Evolutionary conservation across 2,888 invertebrate species (phyloP), one percentile per base, ranked within the genome.

Genomic region (Drosophila kuntzei): DNA sequence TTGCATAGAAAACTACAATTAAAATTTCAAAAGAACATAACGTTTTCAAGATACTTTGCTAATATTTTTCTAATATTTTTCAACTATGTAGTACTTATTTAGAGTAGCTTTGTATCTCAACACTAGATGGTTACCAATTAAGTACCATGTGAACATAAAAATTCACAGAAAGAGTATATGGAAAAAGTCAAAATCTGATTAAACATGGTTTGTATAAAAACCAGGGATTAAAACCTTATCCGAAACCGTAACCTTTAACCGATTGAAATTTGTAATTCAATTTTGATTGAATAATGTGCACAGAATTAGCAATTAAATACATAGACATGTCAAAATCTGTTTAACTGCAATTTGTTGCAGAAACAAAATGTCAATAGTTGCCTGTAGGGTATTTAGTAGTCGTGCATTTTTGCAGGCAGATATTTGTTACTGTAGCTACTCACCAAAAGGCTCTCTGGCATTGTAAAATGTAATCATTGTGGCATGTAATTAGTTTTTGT

Each of bases 401-500:
- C 27, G 22, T 2, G 11, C 22, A 22, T 18, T 9, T 14, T 27
- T 4, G n/a, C 16, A 29, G 8, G 4, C 25, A 4, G 16, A 11
- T 16, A 39, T 29, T 51, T 63, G n/a, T 59, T 53, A 18, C 46
- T 46, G 37, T 41, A 16, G 50, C 60, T 46, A 53, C 27, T 25
- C 32, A 6, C 39, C 25, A 58, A 41, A 36, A 63, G 47, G 50
- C 83, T 71, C 71, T 55, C 73, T 86, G 78, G 78, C 70, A 64
- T 64, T 83, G 80, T 74, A 86, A 84, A 83, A 85, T 88, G 74
- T 79, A 85, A 87, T 80, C 87, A 84, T 89, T 85, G 85, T 84
- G 89, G 87, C 89, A 77, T 89, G 79, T 89, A 85, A 85, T 85
- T 85, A 85, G 85, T 87, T 87, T 89, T 80, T 84, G 73, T 84